Evolutionary conservation across 2,113 vertebrate genomes (phyloP), one percentile per base, ranked within the genome.

Genomic region (Haplotaxodon microlepis): DNA sequence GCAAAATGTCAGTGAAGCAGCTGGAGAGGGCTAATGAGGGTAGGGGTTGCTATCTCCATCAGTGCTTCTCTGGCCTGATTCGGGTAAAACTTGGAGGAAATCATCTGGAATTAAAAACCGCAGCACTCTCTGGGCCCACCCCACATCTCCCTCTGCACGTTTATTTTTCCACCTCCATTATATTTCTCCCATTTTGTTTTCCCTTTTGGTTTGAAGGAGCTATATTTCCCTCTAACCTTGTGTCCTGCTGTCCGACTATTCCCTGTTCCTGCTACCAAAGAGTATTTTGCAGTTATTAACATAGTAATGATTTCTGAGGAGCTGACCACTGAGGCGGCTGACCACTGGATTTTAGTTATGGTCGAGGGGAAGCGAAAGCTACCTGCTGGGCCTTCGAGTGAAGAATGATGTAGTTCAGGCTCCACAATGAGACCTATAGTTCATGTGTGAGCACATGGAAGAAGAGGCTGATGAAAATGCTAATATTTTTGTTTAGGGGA

Each of bases 21-120:
- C 90, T 94, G 94, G 91, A 94, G 85, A 86, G 66, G 82, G 90
- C 87, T 92, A 93, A 95, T 95, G 92, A 94, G 57, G 56, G 85
- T 84, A 81, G 89, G 85, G 86, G 59, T 86, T 84, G 83, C 79
- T 84, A 69, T 91, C 86, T 91, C 89, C 81, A 89, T 93, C 91
- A 27, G 51, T 59, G 79, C 61, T 66, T 76, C 45, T 82, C 69
- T 80, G 85, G 51, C 21, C 42, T 2, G 82, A 83, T 50, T 54
- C 9, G 2, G 86, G 3, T 71, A 40, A 86, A 88, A 89, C 54
- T 82, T 81, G 40, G 82, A 73, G 38, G 82, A 91, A 76, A 83
- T 91, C 88, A 87, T 86, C 85, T 86, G 85, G 88, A 96, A 92
- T 89, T 93, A 92, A 93, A 89, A 83, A 31, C 83, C 36, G 11